Conservation (phyloP, 2,888 invertebrate genomes). For the Xylocampa areola region DNA sequence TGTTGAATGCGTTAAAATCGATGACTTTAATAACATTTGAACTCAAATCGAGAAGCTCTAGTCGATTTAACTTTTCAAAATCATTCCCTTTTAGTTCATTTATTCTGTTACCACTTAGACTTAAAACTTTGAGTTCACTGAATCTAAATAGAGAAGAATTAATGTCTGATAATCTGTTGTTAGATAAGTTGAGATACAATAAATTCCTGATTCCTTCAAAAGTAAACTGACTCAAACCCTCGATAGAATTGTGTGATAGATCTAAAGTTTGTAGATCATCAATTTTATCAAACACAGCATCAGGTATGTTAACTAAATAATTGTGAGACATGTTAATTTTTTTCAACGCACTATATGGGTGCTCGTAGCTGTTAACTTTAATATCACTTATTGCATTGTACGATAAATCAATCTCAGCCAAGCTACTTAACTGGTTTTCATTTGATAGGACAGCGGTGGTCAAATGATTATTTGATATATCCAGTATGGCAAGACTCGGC, state of each 20-base stretch:
- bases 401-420: slow-evolving; percentile 72
- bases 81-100: slow-evolving; percentile 61
- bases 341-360: slow-evolving; percentile 58
- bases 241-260: slow-evolving; percentile 73
- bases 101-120: slow-evolving; percentile 70
- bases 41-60: slow-evolving; percentile 67
- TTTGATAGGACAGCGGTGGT: slow-evolving; percentile 66
- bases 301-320: slow-evolving; percentile 64
- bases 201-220: slow-evolving; percentile 75
- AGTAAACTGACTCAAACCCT: slow-evolving; percentile 60
- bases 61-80: slow-evolving; percentile 64
- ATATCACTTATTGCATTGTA: slow-evolving; percentile 70
- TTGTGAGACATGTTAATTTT: slow-evolving; percentile 74
- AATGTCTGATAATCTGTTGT: slow-evolving; percentile 70
- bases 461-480: slow-evolving; percentile 68
- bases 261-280: slow-evolving; percentile 67
- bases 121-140: slow-evolving; percentile 64
- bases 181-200: slow-evolving; percentile 67
- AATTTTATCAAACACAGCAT: slow-evolving; percentile 67
- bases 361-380: slow-evolving; percentile 33
- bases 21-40: slow-evolving; percentile 66
- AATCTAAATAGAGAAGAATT: slow-evolving; percentile 73
- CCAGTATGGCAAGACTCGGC: slow-evolving; percentile 62
- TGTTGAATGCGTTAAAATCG: slow-evolving; percentile 61
- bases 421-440: slow-evolving; percentile 40